These are phyloP conservation scores for Macrophya alboannulata DNA, from an alignment of 2,888 invertebrate species.

Conservation along the genomic window DNA sequence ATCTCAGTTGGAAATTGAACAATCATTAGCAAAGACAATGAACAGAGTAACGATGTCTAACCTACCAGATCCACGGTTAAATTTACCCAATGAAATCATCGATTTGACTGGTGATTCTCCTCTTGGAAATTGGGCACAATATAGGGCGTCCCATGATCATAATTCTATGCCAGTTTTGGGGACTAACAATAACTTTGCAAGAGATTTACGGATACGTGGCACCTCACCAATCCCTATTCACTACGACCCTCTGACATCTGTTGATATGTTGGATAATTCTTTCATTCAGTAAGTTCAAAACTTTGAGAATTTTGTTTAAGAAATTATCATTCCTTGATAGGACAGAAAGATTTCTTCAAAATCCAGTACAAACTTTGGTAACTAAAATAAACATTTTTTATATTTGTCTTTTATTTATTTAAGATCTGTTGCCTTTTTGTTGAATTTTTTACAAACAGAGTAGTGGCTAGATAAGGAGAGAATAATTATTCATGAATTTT, in stretches of 20 bases:
- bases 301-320: background rate
- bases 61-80: background rate
- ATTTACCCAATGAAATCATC: constrained; percentile 27
- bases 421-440: background rate
- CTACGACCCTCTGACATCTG: background rate
- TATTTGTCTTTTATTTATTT: background rate
- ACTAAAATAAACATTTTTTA: background rate
- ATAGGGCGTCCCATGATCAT: background rate
- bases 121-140: background rate
- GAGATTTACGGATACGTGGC: background rate
- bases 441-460: background rate
- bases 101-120: constrained; percentile 43
- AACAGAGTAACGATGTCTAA: background rate
- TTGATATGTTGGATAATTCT: background rate
- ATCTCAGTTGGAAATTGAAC: background rate
- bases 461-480: background rate
- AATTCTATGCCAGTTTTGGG: background rate
- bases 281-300: constrained; percentile 25
- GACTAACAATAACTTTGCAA: background rate
- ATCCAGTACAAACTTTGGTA: background rate
- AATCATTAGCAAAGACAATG: background rate
- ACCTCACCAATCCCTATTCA: background rate
- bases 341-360: background rate
- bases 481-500: background rate
- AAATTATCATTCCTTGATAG: background rate